These are phyloP conservation scores for Melitaea cinxia DNA, from an alignment of 1,140 invertebrate species.

Conservation along the genomic window DNA sequence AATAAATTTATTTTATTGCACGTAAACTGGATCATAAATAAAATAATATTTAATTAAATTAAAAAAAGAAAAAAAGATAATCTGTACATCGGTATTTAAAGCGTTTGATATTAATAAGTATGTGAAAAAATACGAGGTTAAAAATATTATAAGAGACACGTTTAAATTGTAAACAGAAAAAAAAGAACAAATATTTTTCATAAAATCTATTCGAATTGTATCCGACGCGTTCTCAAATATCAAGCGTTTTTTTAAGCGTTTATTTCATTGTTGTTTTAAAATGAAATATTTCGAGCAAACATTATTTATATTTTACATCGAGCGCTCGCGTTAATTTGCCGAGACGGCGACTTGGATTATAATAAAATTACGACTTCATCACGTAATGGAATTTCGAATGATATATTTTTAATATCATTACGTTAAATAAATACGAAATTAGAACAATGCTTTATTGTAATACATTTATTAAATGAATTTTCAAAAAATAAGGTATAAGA, in stretches of 20 bases:
- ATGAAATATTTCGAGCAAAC: slow-evolving; percentile 18
- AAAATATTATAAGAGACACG: neutral
- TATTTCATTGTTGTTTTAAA: slow-evolving; percentile 21
- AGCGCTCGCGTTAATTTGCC: slow-evolving; percentile 21
- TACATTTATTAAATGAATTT: too few relatives aligned
- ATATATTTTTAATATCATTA: slow-evolving; percentile 25
- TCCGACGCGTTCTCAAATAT: slow-evolving; percentile 11
- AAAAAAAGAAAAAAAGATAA: neutral
- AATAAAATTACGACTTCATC: slow-evolving; percentile 31
- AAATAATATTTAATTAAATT: neutral
- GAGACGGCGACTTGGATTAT: slow-evolving; percentile 24
- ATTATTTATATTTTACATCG: slow-evolving; percentile 21
- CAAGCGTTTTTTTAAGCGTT: slow-evolving; percentile 1
- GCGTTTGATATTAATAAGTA: neutral
- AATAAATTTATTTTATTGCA: neutral
- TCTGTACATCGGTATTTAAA: too few relatives aligned
- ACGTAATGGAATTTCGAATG: slow-evolving; percentile 26
- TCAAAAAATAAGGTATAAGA: too few relatives aligned
- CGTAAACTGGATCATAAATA: neutral
- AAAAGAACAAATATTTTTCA: neutral
- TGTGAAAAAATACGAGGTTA: neutral
- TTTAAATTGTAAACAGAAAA: neutral
- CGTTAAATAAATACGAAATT: slow-evolving; percentile 13
- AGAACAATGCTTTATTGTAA: slow-evolving; percentile 7
- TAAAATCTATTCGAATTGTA: neutral